Base-by-base conservation (phyloP, 2,888 invertebrate genomes). In the Lamellibrachia columna region DNA sequence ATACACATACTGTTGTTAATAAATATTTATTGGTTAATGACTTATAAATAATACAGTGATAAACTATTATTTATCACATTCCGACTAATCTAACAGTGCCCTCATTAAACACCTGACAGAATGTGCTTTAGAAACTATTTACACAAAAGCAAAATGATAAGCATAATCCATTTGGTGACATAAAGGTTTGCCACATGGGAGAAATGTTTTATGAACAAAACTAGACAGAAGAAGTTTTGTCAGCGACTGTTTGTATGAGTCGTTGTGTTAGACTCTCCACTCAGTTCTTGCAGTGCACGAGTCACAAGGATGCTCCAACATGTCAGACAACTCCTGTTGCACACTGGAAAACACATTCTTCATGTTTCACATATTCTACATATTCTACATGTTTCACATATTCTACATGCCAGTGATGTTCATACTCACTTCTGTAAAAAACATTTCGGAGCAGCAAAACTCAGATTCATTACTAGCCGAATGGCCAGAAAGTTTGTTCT, bases 11-110 rank as follows among this genome's bases (percentile, higher is more conserved):
- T 75, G 75, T 75, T 22, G n/a, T 75, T 75, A 75, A 75, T 75
- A 75, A 11, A 75, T 75, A 75, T 75, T 75, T 75, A 75, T 75
- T 75, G 75, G 75, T 75, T 75, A 75, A 75, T 75, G 75, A 75
- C 75, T 75, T 75, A 75, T 15, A 75, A 75, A 15, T 75, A 75
- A 75, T 75, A 75, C 15, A 75, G 75, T 75, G 75, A 3, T 75
- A 75, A 7, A 55, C 55, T 75, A 75, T n/a, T 75, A 75, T 75
- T 75, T 75, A 75, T 75, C 75, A 75, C 75, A 75, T 22, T 75
- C 1, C 4, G 22, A 75, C 75, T 75, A 75, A 75, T 75, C 22
- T n/a, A 75, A 75, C 22, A 11, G 75, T 75, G 75, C 75, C 75
- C 22, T 75, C 22, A n/a, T 75, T n/a, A 75, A 55, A 22, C 22